Evolutionary conservation across 1,140 invertebrate genomes (phyloP), one percentile per base, ranked within the genome.

Genomic region (Drosophila melanica): DNA sequence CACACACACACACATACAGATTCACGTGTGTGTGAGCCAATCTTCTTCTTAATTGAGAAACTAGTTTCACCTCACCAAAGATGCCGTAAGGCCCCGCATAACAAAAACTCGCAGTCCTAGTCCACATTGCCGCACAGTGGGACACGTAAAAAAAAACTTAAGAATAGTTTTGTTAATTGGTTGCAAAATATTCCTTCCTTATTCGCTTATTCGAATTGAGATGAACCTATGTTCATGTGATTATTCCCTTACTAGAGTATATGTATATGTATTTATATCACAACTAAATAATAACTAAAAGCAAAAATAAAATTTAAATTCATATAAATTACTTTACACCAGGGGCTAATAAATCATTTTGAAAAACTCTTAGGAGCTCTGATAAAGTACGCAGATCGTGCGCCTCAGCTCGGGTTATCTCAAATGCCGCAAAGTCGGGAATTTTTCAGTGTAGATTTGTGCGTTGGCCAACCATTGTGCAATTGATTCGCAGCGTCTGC

Each of bases 1-100:
- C 33, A 41, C 35, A 50, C 44, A 47, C n/a, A 37, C 39, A 14
- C 23, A 20, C 64, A 18, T 11, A 37, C 45, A 39, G 47, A 33
- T 39, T 59, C 66, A 65, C 14, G 42, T 55, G 45, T 39, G 47
- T 33, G 37, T 55, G 45, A 44, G 79, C 59, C 75, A 50, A 68
- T 63, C 51, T 74, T 51, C 44, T 39, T 68, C 65, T 87, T 87
- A 89, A 87, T 87, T 87, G 82, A 82, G 82, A 87, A 87, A 87
- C 82, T 82, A 82, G 82, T 87, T 87, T 89, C 66, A 59, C 45
- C 68, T 71, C 75, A 60, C 66, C 54, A 47, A 48, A 75, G 59
- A 55, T 27, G 64, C 51, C 59, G 51, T 39, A 57, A 54, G 66
- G 51, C 69, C 50, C 47, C 45, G 51, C 60, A 50, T 18, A 71